Evolutionary conservation across 2,113 vertebrate genomes (phyloP).

Genomic region (Okapia johnstoni): DNA sequence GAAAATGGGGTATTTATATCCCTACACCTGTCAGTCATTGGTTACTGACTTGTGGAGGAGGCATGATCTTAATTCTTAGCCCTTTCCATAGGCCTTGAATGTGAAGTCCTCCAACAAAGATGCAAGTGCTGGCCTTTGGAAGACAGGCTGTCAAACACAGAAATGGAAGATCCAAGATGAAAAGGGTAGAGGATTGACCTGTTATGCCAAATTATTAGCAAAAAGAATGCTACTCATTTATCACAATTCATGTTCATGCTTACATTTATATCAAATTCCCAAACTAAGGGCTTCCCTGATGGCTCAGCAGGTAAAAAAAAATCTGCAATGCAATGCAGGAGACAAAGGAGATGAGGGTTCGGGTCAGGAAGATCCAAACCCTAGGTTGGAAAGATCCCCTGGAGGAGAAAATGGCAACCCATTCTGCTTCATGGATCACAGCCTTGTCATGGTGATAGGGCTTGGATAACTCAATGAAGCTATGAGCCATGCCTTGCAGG

Average conservation of each 20-base stretch:
- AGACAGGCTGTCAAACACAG: not conserved
- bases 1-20: not conserved
- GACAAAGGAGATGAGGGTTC: not conserved
- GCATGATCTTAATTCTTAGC: not conserved
- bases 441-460: not conserved
- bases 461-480: not conserved
- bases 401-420: not conserved
- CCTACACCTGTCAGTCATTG: not conserved
- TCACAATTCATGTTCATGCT: not conserved
- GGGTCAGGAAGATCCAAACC: not conserved
- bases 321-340: not conserved
- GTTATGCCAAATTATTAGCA: not conserved
- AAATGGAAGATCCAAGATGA: not conserved
- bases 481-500: not conserved
- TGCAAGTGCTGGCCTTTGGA: not conserved
- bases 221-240: not conserved
- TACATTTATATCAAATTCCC: not conserved
- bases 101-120: not conserved
- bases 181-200: accelerated
- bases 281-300: not conserved
- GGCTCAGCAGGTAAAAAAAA: not conserved
- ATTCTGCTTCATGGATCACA: not conserved
- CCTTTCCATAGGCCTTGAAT: not conserved
- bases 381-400: not conserved
- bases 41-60: not conserved